phyloP scores from a whole-genome alignment of 2,113 vertebrate genomes.

The Boleophthalmus pectinirostris region DNA sequence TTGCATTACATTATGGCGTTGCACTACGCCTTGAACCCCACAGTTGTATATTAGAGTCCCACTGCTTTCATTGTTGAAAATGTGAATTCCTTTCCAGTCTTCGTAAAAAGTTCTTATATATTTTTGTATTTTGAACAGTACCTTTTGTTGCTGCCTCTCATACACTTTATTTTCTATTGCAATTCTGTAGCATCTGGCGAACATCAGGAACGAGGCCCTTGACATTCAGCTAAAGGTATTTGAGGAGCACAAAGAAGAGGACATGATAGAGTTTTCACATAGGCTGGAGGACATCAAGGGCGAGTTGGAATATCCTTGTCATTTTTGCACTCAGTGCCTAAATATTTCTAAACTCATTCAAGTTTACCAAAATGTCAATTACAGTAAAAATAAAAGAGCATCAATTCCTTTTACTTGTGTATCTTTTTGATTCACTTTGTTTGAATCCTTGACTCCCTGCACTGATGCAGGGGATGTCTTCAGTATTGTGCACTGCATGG shows the following conservation, averaged over 20 bases:
- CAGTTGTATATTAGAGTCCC: conserved; percentile 29
- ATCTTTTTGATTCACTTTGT: conserved; percentile 22
- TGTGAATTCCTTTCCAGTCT: conserved; percentile 1
- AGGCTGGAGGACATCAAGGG: conserved; percentile 91
- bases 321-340: conserved; percentile 1
- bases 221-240: conserved; percentile 98
- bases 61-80: background rate
- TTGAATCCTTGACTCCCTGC: conserved; percentile 79
- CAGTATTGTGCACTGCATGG: conserved; percentile 85
- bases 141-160: background rate
- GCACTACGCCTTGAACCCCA: conserved; percentile 16
- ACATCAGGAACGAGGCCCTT: conserved; percentile 88
- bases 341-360: background rate
- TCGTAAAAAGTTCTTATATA: background rate
- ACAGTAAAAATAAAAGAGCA: background rate
- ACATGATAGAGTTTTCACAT: conserved; percentile 93
- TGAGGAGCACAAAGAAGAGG: conserved; percentile 96
- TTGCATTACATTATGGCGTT: conserved; percentile 45
- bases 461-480: conserved; percentile 94
- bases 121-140: background rate
- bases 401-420: conserved; percentile 11
- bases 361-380: conserved; percentile 4
- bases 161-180: conserved; percentile 5
- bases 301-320: conserved; percentile 97
- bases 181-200: conserved; percentile 64